A percentile compares a stretch with the other conserved stretches of the same genome.
phyloP scores from a whole-genome alignment of 2,797 vertebrate species.

The Sternarchorhynchus goeldii region DNA sequence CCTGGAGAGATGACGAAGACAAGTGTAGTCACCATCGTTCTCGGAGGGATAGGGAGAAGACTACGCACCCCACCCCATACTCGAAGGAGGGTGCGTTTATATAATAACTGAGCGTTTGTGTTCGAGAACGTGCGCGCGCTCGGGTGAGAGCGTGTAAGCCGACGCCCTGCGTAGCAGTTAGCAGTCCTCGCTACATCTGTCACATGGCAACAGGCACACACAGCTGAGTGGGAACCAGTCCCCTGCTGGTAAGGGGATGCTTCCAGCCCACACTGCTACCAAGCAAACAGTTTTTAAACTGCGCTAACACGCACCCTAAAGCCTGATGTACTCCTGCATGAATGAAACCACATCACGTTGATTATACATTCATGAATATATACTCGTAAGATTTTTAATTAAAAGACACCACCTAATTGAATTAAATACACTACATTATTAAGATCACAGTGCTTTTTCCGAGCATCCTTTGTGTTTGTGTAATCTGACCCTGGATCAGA shows the following conservation, averaged over 20 bases:
- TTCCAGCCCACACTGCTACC: conserved; percentile 55
- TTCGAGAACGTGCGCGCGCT: conserved; percentile 59
- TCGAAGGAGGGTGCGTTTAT: conserved; percentile 76
- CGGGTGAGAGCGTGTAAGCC: conserved; percentile 47
- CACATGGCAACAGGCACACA: conserved; percentile 52
- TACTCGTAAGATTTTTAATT: too few relatives aligned
- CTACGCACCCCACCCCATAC: conserved; percentile 64
- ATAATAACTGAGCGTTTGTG: conserved; percentile 76
- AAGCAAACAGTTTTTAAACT: not conserved
- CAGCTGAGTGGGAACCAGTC: conserved; percentile 54
- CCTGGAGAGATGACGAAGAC: conserved; percentile 69
- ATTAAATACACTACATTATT: too few relatives aligned
- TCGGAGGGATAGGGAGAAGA: conserved; percentile 68
- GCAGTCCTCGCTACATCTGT: conserved; percentile 55
- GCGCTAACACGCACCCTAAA: too few relatives aligned
- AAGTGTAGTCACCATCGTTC: conserved; percentile 79
- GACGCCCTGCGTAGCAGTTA: conserved; percentile 57
- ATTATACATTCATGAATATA: too few relatives aligned
- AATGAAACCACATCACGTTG: too few relatives aligned
- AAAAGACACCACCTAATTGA: too few relatives aligned
- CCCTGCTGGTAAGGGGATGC: conserved; percentile 59
- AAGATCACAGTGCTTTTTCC: too few relatives aligned
- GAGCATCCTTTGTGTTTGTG: too few relatives aligned
- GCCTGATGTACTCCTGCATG: too few relatives aligned
- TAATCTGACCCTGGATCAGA: too few relatives aligned